Evolutionary conservation across 2,797 vertebrate genomes (phyloP).

Genomic region (Prunella strophiata): DNA sequence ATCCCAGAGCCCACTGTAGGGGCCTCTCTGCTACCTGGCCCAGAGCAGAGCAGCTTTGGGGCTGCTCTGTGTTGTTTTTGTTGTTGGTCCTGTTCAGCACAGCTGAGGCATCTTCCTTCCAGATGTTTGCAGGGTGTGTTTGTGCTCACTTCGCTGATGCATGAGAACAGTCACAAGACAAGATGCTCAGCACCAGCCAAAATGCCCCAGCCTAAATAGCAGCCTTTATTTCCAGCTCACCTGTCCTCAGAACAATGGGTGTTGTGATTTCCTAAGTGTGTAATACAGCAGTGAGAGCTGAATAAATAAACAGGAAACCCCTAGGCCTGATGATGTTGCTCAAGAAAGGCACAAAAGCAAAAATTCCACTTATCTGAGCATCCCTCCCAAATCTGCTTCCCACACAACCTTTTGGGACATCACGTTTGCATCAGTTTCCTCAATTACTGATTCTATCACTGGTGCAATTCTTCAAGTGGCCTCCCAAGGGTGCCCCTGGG

Average conservation of each 20-base stretch:
- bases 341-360: constrained; percentile 22
- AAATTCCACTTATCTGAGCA: constrained; percentile 39
- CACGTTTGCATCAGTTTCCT: constrained; percentile 59
- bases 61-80: background rate
- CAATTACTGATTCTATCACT: constrained; percentile 19
- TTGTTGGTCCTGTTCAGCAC: background rate
- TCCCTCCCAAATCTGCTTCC: constrained; percentile 54
- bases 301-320: constrained; percentile 30
- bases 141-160: background rate
- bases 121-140: constrained; percentile 24
- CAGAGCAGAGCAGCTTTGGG: background rate
- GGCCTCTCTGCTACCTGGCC: background rate
- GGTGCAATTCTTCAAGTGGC: background rate
- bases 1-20: accelerated
- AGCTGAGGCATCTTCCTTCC: constrained; percentile 29
- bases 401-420: constrained; percentile 56
- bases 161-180: background rate
- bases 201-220: background rate
- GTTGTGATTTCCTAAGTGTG: background rate
- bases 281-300: accelerated
- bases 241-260: background rate
- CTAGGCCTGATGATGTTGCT: background rate
- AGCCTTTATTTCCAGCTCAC: constrained; percentile 36
- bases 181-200: background rate
- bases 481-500: background rate